Conservation (phyloP, 2,888 invertebrate genomes). For the Lypha dubia region DNA sequence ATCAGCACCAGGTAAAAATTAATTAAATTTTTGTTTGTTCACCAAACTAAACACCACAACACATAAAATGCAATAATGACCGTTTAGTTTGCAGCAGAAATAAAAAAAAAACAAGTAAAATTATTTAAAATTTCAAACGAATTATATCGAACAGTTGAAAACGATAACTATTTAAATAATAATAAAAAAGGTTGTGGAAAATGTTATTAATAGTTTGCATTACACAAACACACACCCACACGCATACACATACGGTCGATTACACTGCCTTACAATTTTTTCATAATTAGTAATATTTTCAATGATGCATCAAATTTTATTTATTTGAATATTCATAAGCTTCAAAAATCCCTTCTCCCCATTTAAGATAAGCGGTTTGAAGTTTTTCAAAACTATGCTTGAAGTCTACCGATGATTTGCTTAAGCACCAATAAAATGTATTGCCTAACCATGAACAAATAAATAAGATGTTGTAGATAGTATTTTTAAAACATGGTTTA, state of each 20-base stretch:
- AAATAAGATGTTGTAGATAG: too few relatives aligned
- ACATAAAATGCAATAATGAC: conserved; percentile 10
- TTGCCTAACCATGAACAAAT: too few relatives aligned
- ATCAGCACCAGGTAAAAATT: background rate
- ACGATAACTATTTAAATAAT: background rate
- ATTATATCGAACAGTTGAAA: conserved; percentile 46
- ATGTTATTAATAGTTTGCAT: background rate
- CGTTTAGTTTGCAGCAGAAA: conserved; percentile 31
- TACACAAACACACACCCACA: background rate
- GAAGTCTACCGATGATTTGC: too few relatives aligned
- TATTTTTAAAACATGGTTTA: too few relatives aligned
- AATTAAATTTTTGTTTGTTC: background rate
- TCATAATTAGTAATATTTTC: background rate
- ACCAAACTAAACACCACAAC: background rate
- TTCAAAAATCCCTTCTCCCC: too few relatives aligned
- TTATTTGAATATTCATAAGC: background rate
- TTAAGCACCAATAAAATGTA: too few relatives aligned
- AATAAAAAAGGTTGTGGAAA: background rate
- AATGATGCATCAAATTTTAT: background rate
- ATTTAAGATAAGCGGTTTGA: too few relatives aligned
- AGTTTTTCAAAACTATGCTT: too few relatives aligned
- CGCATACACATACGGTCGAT: too few relatives aligned
- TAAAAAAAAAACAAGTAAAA: conserved; percentile 20
- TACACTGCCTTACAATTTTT: background rate
- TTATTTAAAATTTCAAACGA: conserved; percentile 44